These are phyloP conservation scores for Diachasmimorpha longicaudata DNA, from an alignment of 1,140 invertebrate species.

Conservation along the genomic window DNA sequence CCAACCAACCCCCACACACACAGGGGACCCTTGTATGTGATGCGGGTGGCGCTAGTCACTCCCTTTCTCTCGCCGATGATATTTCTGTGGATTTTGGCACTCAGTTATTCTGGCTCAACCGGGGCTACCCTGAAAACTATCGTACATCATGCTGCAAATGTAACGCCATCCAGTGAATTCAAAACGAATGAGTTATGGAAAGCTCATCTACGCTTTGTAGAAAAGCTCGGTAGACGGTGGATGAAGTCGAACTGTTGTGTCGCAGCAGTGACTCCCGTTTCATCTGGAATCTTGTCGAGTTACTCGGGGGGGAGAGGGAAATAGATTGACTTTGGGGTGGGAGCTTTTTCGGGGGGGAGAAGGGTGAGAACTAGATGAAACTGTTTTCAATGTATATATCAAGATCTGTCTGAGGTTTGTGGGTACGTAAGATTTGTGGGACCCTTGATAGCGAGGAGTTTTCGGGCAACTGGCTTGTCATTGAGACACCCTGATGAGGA, in stretches of 20 bases:
- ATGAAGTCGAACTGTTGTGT: not conserved
- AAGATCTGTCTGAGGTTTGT: slow-evolving; percentile 41
- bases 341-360: not conserved
- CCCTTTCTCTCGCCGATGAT: not conserved
- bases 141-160: slow-evolving; percentile 37
- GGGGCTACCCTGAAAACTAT: slow-evolving; percentile 38
- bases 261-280: not conserved
- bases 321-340: not conserved
- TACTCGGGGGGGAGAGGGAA: not conserved
- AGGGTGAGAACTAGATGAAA: slow-evolving; percentile 10
- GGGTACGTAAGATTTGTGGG: slow-evolving; percentile 18
- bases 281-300: not conserved
- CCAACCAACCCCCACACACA: not conserved
- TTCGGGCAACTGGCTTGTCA: not conserved
- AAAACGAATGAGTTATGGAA: not conserved
- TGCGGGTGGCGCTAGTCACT: too few relatives aligned
- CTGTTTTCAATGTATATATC: slow-evolving; percentile 41
- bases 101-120: not conserved
- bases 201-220: not conserved
- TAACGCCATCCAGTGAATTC: not conserved
- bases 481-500: not conserved
- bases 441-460: not conserved
- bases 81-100: not conserved
- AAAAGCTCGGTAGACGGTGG: not conserved
- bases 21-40: too few relatives aligned